Evolutionary conservation across 2,888 invertebrate species (phyloP).

Genomic region (Chromoteleia sp.): DNA sequence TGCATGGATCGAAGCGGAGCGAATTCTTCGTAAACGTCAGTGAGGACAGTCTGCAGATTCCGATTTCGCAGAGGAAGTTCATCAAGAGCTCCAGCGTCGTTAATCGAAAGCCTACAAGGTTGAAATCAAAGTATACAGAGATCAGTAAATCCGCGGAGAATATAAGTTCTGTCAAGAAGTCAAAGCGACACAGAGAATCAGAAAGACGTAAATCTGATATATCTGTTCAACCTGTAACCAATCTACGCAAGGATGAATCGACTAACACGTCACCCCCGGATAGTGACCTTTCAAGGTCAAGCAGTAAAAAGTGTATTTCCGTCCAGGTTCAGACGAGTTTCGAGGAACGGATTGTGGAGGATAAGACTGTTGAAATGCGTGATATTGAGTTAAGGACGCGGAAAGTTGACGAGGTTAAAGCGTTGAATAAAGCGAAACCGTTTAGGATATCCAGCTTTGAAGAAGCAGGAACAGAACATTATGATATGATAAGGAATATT

Average conservation of each 20-base stretch:
- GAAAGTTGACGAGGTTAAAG: background rate
- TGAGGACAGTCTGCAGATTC: constrained; percentile 24
- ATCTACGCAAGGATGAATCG: constrained; percentile 77
- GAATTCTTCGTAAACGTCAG: constrained; percentile 28
- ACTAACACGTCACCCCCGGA: constrained; percentile 81
- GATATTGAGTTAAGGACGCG: constrained; percentile 26
- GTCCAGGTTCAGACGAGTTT: constrained; percentile 82
- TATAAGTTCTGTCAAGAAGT: constrained; percentile 69
- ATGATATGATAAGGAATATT: constrained; percentile 72
- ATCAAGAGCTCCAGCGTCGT: constrained; percentile 48
- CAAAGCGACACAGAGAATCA: constrained; percentile 79
- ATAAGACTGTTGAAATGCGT: constrained; percentile 6
- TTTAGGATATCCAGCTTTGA: constrained; percentile 77
- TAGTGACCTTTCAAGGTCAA: constrained; percentile 73
- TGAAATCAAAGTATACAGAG: constrained; percentile 78
- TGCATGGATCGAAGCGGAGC: constrained; percentile 35
- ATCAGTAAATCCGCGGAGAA: constrained; percentile 81
- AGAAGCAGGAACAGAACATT: constrained; percentile 76
- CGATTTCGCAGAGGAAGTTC: constrained; percentile 54
- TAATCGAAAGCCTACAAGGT: constrained; percentile 76
- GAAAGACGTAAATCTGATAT: constrained; percentile 81
- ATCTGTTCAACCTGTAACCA: constrained; percentile 76
- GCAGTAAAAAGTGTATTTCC: constrained; percentile 74
- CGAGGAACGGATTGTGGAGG: constrained; percentile 69
- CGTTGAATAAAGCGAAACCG: constrained; percentile 22